Conservation (phyloP, 2,113 vertebrate genomes). For the Blennius ocellaris region DNA sequence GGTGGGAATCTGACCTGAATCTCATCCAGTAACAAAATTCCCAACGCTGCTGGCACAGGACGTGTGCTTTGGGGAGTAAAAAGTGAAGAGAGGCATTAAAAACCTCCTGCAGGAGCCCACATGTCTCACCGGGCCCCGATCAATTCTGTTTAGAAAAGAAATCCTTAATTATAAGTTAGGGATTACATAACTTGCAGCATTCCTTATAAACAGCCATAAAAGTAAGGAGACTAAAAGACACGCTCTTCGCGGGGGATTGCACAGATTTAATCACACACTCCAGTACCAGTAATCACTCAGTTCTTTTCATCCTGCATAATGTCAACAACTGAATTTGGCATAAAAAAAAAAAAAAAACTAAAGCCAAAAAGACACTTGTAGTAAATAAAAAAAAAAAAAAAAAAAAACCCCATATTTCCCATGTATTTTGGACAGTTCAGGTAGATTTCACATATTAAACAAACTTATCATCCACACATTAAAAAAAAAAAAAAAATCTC, state of each 20-base stretch:
- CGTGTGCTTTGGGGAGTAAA: conserved; percentile 17
- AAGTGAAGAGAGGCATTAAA: conserved; percentile 17
- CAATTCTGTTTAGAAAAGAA: conserved; percentile 13
- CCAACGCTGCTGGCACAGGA: conserved; percentile 47
- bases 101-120: conserved; percentile 43
- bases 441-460: conserved; percentile 1
- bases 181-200: neutral
- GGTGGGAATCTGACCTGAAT: conserved; percentile 42
- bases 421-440: neutral
- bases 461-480: neutral
- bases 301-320: conserved; percentile 18
- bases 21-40: conserved; percentile 57
- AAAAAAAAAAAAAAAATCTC: conserved; percentile 4
- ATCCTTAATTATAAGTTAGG: conserved; percentile 32
- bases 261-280: conserved; percentile 62
- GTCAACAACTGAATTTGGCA: conserved; percentile 30
- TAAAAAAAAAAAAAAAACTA: conserved; percentile 10
- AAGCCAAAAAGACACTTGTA: conserved; percentile 48
- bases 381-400: conserved; percentile 33
- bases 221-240: conserved; percentile 30
- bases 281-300: conserved; percentile 35
- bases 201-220: conserved; percentile 28
- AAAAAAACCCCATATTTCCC: neutral
- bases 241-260: conserved; percentile 13
- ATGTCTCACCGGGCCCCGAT: conserved; percentile 33